Percentiles rank a stretch among this genome's conserved stretches.
Conservation (phyloP, 1,140 invertebrate genomes). For the Scaptodrosophila lebanonensis region DNA sequence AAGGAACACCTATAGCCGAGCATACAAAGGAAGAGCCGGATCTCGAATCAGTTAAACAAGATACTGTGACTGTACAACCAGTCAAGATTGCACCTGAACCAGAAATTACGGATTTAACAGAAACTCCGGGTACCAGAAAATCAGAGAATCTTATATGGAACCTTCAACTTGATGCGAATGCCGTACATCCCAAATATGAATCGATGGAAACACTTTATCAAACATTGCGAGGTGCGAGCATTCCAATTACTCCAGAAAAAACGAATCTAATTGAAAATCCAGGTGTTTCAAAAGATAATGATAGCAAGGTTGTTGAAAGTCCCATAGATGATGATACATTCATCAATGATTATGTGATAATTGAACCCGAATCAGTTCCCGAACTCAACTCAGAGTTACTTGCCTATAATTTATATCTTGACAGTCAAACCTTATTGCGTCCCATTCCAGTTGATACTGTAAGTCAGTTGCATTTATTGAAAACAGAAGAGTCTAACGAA, state of each 20-base stretch:
- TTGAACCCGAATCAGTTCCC: conserved; percentile 58
- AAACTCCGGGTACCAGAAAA: neutral
- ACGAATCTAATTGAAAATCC: neutral
- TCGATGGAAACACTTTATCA: conserved; percentile 31
- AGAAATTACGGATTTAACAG: neutral
- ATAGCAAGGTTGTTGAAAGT: neutral
- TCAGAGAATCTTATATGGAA: conserved; percentile 23
- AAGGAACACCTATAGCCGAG: conserved; percentile 41
- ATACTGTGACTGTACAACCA: conserved; percentile 2
- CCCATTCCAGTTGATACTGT: conserved; percentile 31
- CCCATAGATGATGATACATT: conserved; percentile 10
- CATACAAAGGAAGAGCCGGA: conserved; percentile 37
- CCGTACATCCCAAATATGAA: conserved; percentile 23
- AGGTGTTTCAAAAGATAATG: too few species aligned
- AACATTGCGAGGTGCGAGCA: conserved; percentile 9
- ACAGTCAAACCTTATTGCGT: conserved; percentile 36
- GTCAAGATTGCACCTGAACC: too few species aligned
- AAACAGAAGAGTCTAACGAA: conserved; percentile 14
- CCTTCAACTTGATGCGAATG: conserved; percentile 15
- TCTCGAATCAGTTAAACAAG: neutral
- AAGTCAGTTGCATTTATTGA: conserved; percentile 37
- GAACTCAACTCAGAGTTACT: conserved; percentile 60
- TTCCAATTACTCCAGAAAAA: conserved; percentile 6
- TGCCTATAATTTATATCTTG: conserved; percentile 51
- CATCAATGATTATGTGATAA: conserved; percentile 66